These are phyloP conservation scores for Maniola jurtina DNA, from an alignment of 1,140 invertebrate species.

Conservation along the genomic window DNA sequence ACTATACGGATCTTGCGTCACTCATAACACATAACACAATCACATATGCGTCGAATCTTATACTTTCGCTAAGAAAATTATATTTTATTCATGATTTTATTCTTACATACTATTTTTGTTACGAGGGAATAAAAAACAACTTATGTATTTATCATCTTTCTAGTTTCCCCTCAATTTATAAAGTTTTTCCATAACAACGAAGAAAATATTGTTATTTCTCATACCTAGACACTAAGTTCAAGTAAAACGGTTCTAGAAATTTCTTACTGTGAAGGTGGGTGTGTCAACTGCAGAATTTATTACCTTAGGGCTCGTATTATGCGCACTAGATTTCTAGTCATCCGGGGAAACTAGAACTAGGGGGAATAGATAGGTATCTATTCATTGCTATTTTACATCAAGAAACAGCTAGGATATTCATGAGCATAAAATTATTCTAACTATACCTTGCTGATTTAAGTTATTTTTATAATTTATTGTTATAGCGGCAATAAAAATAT, in stretches of 20 bases:
- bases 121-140: too few species aligned
- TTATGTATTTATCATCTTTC: too few species aligned
- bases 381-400: neutral
- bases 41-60: too few species aligned
- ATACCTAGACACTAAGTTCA: neutral
- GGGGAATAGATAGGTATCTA: neutral
- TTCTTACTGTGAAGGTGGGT: constrained; percentile 7
- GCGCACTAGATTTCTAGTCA: constrained; percentile 7
- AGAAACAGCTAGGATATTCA: neutral
- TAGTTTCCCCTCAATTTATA: neutral
- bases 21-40: too few species aligned
- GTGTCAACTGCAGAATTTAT: constrained; percentile 3
- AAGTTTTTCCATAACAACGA: neutral
- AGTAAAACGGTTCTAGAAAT: neutral
- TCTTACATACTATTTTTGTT: too few species aligned
- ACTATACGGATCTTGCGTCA: too few species aligned
- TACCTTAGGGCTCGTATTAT: constrained; percentile 1
- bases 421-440: neutral
- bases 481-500: too few species aligned
- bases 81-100: too few species aligned
- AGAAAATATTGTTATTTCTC: neutral
- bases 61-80: too few species aligned
- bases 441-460: too few species aligned
- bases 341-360: neutral
- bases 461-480: too few species aligned